Evolutionary conservation across 2,113 vertebrate genomes (phyloP).

Genomic region (Podarcis muralis): DNA sequence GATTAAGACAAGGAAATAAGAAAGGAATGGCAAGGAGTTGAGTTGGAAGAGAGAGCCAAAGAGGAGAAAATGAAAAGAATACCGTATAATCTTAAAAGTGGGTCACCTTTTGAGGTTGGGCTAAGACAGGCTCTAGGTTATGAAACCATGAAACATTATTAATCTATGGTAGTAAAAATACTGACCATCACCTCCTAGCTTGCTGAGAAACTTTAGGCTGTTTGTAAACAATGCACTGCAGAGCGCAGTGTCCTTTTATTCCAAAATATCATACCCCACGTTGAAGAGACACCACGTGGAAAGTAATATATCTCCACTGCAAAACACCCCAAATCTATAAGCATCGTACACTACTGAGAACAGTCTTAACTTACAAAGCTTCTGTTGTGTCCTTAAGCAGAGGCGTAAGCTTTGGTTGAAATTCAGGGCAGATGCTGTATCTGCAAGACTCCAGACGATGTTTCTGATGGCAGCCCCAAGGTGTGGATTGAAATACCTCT

Average conservation of each 20-base stretch:
- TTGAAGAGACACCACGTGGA: no score
- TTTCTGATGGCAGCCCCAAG: not conserved
- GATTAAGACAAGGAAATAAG: not conserved
- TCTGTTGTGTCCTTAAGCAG: not conserved
- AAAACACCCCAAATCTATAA: not conserved
- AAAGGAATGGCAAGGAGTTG: not conserved
- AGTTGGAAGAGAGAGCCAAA: not conserved
- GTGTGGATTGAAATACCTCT: not conserved
- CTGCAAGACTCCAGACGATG: not conserved
- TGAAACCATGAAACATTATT: not conserved
- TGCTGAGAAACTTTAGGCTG: not conserved
- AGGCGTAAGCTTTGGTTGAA: not conserved
- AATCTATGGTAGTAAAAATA: not conserved
- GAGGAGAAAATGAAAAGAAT: not conserved
- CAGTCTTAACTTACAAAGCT: not conserved
- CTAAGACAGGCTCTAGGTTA: no score
- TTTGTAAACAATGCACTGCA: not conserved
- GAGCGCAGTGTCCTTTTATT: not conserved
- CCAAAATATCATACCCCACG: no score
- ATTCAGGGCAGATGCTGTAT: not conserved
- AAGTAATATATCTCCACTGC: not conserved
- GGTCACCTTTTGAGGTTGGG: not conserved
- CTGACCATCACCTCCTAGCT: no score
- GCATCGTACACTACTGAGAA: not conserved
- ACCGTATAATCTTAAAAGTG: not conserved